phyloP scores from a whole-genome alignment of 2,888 invertebrate genomes.

The Caenorhabditis imperialis region DNA sequence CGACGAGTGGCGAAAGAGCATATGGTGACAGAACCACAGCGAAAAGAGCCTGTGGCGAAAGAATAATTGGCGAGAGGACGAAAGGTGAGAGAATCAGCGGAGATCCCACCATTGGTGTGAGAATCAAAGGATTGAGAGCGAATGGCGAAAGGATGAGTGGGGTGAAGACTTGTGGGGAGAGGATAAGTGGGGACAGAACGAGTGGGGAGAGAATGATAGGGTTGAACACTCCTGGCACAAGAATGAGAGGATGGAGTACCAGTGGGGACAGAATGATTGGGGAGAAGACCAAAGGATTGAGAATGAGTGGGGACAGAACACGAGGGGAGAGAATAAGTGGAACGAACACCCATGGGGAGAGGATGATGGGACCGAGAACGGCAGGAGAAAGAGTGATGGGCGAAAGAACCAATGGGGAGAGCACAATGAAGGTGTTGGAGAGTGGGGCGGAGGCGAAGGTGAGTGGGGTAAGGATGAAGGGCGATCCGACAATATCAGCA shows the following conservation, averaged over 20 bases:
- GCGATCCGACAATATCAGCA: slow-evolving; percentile 60
- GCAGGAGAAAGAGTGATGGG: slow-evolving; percentile 73
- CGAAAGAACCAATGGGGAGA: slow-evolving; percentile 69
- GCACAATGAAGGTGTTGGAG: slow-evolving; percentile 64
- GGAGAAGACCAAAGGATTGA: slow-evolving; percentile 68
- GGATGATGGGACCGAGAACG: slow-evolving; percentile 72
- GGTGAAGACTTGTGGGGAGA: slow-evolving; percentile 74
- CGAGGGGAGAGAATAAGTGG: slow-evolving; percentile 74
- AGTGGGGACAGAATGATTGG: slow-evolving; percentile 72
- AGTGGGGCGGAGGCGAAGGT: slow-evolving; percentile 56
- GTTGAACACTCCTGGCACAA: slow-evolving; percentile 70
- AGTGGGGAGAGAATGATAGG: slow-evolving; percentile 74
- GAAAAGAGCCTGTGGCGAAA: slow-evolving; percentile 75
- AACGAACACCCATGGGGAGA: slow-evolving; percentile 75
- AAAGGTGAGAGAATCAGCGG: slow-evolving; percentile 73
- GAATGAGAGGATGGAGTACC: slow-evolving; percentile 73
- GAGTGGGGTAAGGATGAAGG: slow-evolving; percentile 63
- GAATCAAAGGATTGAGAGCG: slow-evolving; percentile 71
- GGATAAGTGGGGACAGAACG: slow-evolving; percentile 72
- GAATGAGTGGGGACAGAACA: slow-evolving; percentile 69
- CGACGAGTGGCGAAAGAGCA: slow-evolving; percentile 74
- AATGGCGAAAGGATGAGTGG: slow-evolving; percentile 74
- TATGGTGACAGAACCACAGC: slow-evolving; percentile 76
- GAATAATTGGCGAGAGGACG: slow-evolving; percentile 74
- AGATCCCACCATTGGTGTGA: slow-evolving; percentile 71